phyloP scores from a whole-genome alignment of 2,113 vertebrate genomes.

The Cromileptes altivelis region DNA sequence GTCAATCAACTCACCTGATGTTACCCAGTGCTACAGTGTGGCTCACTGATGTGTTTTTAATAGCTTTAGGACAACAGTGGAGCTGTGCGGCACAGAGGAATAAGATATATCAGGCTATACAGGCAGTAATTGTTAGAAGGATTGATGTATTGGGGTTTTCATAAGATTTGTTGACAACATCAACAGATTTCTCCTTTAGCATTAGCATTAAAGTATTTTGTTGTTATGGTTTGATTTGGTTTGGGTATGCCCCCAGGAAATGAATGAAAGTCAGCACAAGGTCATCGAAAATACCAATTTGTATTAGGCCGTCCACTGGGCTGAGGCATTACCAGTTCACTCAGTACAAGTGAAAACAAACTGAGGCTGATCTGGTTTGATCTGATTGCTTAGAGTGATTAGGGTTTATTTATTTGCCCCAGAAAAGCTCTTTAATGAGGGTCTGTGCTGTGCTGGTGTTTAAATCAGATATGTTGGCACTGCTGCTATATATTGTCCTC shows the following conservation, averaged over 20 bases:
- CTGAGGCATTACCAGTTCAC: constrained; percentile 1
- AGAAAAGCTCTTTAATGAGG: constrained; percentile 69
- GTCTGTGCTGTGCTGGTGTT: constrained; percentile 40
- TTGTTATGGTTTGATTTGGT: not conserved
- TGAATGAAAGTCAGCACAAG: constrained; percentile 28
- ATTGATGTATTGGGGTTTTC: no score
- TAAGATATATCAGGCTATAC: no score
- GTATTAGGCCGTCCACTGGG: constrained; percentile 5
- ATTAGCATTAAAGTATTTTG: not conserved
- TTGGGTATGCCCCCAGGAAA: not conserved
- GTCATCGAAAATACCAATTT: constrained; percentile 5
- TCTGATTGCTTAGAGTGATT: constrained; percentile 67
- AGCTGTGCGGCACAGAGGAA: rapidly evolving
- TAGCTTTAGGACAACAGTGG: not conserved
- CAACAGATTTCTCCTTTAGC: not conserved
- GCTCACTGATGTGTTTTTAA: not conserved
- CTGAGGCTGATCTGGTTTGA: constrained; percentile 56
- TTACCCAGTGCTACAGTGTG: not conserved
- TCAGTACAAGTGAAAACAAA: constrained; percentile 21
- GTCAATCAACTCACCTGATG: no score
- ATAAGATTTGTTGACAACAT: not conserved
- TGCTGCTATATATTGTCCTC: constrained; percentile 37
- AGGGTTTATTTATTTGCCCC: constrained; percentile 48
- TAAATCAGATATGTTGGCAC: constrained; percentile 32
- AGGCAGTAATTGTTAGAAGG: no score